These are phyloP conservation scores for Ammospiza nelsoni DNA, from an alignment of 2,113 vertebrate species.

Conservation along the genomic window DNA sequence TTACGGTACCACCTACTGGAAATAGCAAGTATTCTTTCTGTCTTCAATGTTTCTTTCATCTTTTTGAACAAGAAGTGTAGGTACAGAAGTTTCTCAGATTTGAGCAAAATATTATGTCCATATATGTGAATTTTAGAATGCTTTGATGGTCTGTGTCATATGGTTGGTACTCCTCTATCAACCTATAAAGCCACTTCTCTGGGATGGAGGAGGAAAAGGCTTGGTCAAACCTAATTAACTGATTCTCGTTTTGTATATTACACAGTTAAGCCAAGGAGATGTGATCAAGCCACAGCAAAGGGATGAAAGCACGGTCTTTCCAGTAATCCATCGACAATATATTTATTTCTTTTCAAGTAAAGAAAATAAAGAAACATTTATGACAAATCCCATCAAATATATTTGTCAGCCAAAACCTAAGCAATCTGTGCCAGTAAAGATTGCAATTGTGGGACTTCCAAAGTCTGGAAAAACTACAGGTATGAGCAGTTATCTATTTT, in stretches of 20 bases:
- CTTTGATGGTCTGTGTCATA: not conserved
- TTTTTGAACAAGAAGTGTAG: not conserved
- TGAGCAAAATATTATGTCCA: not conserved
- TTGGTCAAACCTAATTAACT: constrained; percentile 6
- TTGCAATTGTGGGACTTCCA: constrained; percentile 88
- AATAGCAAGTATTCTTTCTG: not conserved
- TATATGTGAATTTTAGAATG: not conserved
- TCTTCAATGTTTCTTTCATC: not conserved
- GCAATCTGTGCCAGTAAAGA: constrained; percentile 80
- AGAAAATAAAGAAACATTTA: constrained; percentile 85
- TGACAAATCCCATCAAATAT: constrained; percentile 91
- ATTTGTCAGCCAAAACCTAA: constrained; percentile 85
- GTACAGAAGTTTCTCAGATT: not conserved
- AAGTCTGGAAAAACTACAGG: constrained; percentile 95
- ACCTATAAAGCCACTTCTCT: not conserved
- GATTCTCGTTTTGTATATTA: constrained; percentile 35
- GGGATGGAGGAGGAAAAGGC: not conserved
- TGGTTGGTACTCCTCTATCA: not conserved
- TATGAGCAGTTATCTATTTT: constrained; percentile 53
- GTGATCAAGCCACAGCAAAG: constrained; percentile 81
- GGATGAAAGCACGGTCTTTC: constrained; percentile 66
- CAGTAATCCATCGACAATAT: constrained; percentile 87
- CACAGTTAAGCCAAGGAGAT: constrained; percentile 84
- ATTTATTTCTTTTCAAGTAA: constrained; percentile 92
- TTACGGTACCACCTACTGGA: constrained; percentile 52